Evolutionary conservation across 1,140 invertebrate genomes (phyloP).

Genomic region (Drosophila mayri): DNA sequence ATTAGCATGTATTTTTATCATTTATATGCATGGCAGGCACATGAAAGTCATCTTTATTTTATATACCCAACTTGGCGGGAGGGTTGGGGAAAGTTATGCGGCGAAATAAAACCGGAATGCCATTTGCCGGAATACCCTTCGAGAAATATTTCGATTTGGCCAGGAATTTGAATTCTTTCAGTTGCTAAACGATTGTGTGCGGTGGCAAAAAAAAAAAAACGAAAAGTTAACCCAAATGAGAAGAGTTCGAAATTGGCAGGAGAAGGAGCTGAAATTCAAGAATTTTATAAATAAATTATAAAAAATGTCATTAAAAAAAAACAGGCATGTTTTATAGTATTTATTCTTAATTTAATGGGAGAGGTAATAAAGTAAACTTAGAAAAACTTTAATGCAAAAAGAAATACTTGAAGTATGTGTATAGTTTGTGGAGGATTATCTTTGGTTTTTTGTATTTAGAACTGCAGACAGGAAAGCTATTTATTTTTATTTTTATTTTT

Average conservation of each 20-base stretch:
- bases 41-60: constrained; percentile 75
- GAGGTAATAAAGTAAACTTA: background rate
- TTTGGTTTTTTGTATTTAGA: too few species aligned
- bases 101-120: constrained; percentile 5
- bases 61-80: constrained; percentile 37
- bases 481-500: too few species aligned
- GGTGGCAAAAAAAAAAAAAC: background rate
- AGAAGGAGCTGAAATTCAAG: background rate
- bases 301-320: background rate
- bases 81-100: constrained; percentile 31
- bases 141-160: constrained; percentile 12
- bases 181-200: constrained; percentile 5
- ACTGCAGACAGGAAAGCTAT: too few species aligned
- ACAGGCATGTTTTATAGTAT: background rate
- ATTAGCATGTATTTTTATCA: constrained; percentile 80
- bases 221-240: background rate
- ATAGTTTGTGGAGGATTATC: too few species aligned
- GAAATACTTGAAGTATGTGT: too few species aligned
- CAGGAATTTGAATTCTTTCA: constrained; percentile 12
- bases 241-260: background rate
- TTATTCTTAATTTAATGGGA: background rate
- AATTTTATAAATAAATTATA: background rate
- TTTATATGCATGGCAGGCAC: constrained; percentile 79
- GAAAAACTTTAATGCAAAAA: too few species aligned
- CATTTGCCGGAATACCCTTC: constrained; percentile 30